These are phyloP conservation scores for Speoplatyrhinus poulsoni DNA, from an alignment of 2,113 vertebrate species.

Conservation along the genomic window DNA sequence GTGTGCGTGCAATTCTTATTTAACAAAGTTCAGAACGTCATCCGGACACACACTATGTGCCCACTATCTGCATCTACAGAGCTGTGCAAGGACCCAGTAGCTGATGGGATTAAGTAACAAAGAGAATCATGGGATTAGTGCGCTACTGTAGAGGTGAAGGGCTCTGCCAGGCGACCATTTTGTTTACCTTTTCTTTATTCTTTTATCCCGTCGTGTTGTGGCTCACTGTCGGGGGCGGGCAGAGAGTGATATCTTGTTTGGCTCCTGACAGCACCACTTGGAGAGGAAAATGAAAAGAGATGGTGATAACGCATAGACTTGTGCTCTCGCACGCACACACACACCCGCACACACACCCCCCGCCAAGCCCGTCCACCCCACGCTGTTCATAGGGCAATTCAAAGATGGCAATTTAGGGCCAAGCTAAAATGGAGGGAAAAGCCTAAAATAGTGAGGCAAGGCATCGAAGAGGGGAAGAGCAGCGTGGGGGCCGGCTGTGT, in stretches of 20 bases:
- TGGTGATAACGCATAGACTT: slow-evolving; percentile 68
- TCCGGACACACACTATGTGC: slow-evolving; percentile 54
- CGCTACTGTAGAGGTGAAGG: slow-evolving; percentile 24
- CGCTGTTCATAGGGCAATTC: slow-evolving; percentile 75
- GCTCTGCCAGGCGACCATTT: slow-evolving; percentile 62
- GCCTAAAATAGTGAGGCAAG: slow-evolving; percentile 56
- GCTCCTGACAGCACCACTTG: slow-evolving; percentile 73
- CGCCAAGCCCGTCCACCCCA: slow-evolving; percentile 68
- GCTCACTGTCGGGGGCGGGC: slow-evolving; percentile 45
- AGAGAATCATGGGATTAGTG: slow-evolving; percentile 66
- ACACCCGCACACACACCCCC: slow-evolving; percentile 59
- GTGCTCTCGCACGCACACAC: slow-evolving; percentile 38
- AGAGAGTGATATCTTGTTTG: slow-evolving; percentile 76
- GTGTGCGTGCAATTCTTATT: slow-evolving; percentile 15
- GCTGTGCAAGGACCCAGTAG: slow-evolving; percentile 44
- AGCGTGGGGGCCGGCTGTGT: slow-evolving; percentile 58
- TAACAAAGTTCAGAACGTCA: slow-evolving; percentile 62
- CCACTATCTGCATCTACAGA: slow-evolving; percentile 62
- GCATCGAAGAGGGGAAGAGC: slow-evolving; percentile 6
- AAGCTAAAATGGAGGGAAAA: slow-evolving; percentile 69
- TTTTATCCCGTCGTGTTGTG: slow-evolving; percentile 62
- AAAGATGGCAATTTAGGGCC: slow-evolving; percentile 73
- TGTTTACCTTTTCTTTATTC: slow-evolving; percentile 65
- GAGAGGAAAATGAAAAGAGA: slow-evolving; percentile 76
- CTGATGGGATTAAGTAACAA: slow-evolving; percentile 66